Evolutionary conservation across 2,797 vertebrate genomes (phyloP).

Genomic region (Semaprochilodus insignis): DNA sequence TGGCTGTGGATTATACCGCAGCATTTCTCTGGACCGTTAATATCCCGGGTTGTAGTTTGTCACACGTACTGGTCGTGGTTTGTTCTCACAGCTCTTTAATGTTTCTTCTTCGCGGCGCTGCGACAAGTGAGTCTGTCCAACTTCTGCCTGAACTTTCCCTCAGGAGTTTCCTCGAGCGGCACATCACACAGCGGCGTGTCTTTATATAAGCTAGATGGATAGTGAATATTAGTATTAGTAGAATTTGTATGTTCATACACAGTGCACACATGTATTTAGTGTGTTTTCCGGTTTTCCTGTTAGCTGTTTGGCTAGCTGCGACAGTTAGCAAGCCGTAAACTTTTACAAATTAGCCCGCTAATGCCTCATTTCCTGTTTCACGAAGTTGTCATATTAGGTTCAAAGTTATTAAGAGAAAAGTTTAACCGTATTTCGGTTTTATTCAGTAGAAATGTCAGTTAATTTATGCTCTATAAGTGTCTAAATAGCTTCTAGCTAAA

Average conservation of each 20-base stretch:
- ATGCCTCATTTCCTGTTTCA: neutral
- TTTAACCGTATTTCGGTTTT: neutral
- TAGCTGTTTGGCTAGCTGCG: too few relatives aligned
- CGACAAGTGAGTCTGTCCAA: constrained; percentile 4
- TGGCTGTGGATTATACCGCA: neutral
- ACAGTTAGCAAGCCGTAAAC: neutral
- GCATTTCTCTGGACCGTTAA: neutral
- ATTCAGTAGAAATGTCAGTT: neutral
- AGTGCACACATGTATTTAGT: too few relatives aligned
- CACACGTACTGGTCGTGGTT: neutral
- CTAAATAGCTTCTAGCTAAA: neutral
- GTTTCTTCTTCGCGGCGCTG: neutral
- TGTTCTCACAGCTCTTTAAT: neutral
- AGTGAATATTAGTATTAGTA: too few relatives aligned
- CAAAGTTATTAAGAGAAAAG: neutral
- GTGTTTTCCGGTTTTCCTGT: too few relatives aligned
- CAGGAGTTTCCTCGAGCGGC: too few relatives aligned
- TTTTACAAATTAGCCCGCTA: neutral
- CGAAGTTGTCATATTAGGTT: neutral
- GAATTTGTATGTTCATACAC: too few relatives aligned
- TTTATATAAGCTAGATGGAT: too few relatives aligned
- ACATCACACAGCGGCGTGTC: too few relatives aligned
- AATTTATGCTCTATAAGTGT: neutral
- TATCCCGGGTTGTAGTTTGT: neutral
- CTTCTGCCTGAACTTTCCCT: neutral